These are phyloP conservation scores for Salvelinus alpinus DNA, from an alignment of 2,113 vertebrate genomes.

Conservation along the genomic window DNA sequence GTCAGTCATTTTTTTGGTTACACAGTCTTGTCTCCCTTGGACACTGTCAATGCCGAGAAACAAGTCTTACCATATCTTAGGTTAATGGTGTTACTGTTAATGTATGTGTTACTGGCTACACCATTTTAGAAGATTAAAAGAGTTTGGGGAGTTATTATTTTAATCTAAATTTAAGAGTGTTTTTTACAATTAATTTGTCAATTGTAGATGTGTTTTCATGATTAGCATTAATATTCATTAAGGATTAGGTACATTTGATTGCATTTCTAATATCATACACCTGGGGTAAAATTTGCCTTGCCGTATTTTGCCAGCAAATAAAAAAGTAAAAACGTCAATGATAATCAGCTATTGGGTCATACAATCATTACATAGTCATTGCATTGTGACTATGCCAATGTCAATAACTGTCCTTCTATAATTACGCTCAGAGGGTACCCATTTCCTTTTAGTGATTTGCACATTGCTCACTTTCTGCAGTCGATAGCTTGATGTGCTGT, in stretches of 20 bases:
- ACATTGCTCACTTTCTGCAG: constrained; percentile 11
- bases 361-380: background rate
- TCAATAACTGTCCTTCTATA: constrained; percentile 4
- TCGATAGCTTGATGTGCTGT: constrained; percentile 23
- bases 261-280: background rate
- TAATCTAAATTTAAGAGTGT: background rate
- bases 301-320: background rate
- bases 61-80: constrained; percentile 15
- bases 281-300: background rate
- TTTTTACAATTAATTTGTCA: background rate
- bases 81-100: background rate
- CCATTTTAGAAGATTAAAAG: background rate
- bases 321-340: background rate
- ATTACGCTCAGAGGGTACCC: background rate
- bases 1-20: constrained; percentile 46
- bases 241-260: background rate
- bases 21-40: constrained; percentile 51
- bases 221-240: background rate
- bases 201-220: background rate
- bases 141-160: background rate
- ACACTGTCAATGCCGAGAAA: constrained; percentile 52
- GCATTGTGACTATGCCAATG: background rate
- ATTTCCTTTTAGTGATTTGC: constrained; percentile 28
- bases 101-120: background rate
- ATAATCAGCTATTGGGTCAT: background rate